A percentile compares a stretch with the other conserved stretches of the same genome.
phyloP scores from a whole-genome alignment of 2,888 invertebrate species.

The Icerya purchasi region DNA sequence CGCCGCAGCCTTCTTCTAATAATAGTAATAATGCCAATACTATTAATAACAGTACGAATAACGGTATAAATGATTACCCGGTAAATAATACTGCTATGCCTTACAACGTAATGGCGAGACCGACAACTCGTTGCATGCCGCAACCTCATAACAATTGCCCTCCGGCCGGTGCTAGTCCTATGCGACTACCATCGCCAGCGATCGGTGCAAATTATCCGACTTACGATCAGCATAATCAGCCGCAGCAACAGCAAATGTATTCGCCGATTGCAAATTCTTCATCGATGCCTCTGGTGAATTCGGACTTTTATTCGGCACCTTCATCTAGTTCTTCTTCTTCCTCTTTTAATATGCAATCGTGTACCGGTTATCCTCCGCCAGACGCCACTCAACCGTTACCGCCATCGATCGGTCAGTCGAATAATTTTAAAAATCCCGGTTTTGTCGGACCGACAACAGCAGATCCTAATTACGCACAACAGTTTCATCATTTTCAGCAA shows the following conservation, averaged over 20 bases:
- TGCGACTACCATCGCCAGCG: constrained; percentile 8
- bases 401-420: constrained; percentile 52
- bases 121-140: constrained; percentile 13
- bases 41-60: constrained; percentile 11
- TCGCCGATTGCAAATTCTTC: background rate
- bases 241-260: constrained; percentile 10
- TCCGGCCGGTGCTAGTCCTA: background rate
- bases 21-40: constrained; percentile 21
- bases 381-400: constrained; percentile 48
- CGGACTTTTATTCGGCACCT: constrained; percentile 6
- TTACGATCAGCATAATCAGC: constrained; percentile 7
- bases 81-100: background rate
- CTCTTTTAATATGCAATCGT: constrained; percentile 26
- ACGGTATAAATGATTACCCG: too few species aligned
- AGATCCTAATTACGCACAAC: constrained; percentile 82
- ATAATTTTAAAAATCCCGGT: constrained; percentile 38
- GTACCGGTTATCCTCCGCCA: constrained; percentile 27
- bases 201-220: constrained; percentile 12
- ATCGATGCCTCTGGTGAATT: background rate
- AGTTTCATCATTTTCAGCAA: constrained; percentile 89
- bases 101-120: constrained; percentile 14
- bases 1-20: constrained; percentile 11
- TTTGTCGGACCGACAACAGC: constrained; percentile 68
- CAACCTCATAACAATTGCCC: constrained; percentile 11
- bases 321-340: constrained; percentile 25